Evolutionary conservation across 2,888 invertebrate genomes (phyloP).

Genomic region (Psylliodes chrysocephalus): DNA sequence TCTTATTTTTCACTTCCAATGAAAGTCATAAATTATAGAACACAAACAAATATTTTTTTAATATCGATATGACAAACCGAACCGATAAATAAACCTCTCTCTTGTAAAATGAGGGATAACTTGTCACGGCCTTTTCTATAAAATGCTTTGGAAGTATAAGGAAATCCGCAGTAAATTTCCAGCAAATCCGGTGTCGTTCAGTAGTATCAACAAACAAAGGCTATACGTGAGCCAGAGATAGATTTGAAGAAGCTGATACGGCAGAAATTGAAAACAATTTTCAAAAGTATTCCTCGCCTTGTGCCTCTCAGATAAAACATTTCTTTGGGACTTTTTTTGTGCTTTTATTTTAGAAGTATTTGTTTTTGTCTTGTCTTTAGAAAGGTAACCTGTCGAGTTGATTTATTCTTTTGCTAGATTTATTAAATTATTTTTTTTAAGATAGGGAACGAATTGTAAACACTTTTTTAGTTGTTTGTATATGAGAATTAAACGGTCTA

Average conservation of each 20-base stretch:
- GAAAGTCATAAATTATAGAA: neutral
- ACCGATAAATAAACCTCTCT: slow-evolving; percentile 14
- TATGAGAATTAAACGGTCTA: too few relatives aligned
- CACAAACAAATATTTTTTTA: neutral
- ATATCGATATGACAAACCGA: slow-evolving; percentile 10
- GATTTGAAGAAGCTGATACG: slow-evolving; percentile 27
- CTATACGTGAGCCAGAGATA: slow-evolving; percentile 22
- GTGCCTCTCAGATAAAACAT: neutral
- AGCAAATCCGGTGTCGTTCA: slow-evolving; percentile 29
- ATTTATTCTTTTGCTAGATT: too few relatives aligned
- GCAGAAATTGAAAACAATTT: slow-evolving; percentile 27
- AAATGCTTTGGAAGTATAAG: slow-evolving; percentile 25
- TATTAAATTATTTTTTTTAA: too few relatives aligned
- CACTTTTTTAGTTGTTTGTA: too few relatives aligned
- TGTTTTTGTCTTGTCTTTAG: too few relatives aligned
- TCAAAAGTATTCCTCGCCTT: neutral
- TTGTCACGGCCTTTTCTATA: slow-evolving; percentile 18
- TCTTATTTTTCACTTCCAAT: neutral
- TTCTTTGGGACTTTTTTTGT: neutral
- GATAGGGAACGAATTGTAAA: too few relatives aligned
- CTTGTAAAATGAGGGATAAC: neutral
- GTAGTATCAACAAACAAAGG: slow-evolving; percentile 35
- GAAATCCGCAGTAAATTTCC: slow-evolving; percentile 33
- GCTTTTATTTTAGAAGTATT: too few relatives aligned
- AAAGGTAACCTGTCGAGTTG: too few relatives aligned